Conservation (phyloP, 2,113 vertebrate genomes). For the Aptenodytes patagonicus region DNA sequence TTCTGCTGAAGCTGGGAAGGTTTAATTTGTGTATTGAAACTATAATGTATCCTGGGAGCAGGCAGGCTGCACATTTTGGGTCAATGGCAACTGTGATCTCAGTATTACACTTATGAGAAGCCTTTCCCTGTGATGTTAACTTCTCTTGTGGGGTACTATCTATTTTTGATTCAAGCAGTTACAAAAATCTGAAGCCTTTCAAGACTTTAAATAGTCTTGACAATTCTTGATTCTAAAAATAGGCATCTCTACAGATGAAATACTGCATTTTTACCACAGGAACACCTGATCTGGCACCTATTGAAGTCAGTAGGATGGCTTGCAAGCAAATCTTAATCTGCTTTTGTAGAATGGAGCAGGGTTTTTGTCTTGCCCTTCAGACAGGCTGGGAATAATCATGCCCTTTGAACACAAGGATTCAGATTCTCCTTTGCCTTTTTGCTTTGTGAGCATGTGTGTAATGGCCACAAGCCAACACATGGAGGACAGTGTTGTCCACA, state of each 20-base stretch:
- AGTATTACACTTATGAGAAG: not conserved
- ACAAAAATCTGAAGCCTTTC: not conserved
- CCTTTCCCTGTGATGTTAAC: not conserved
- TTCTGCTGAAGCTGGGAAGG: not conserved
- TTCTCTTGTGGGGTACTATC: not conserved
- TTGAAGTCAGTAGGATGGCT: not conserved
- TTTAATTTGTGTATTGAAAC: not conserved
- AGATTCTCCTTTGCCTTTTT: not conserved
- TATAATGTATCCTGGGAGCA: not conserved
- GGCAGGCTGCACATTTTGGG: not conserved
- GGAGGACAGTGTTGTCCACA: no score
- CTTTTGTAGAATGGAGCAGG: not conserved
- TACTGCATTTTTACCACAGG: not conserved
- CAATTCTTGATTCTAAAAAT: not conserved
- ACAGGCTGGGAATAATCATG: not conserved
- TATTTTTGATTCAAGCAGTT: not conserved
- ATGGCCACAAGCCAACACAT: not conserved
- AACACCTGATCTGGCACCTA: not conserved
- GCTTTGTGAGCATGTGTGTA: not conserved
- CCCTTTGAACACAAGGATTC: not conserved
- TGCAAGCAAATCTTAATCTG: not conserved
- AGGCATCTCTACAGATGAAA: not conserved
- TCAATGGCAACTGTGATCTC: not conserved
- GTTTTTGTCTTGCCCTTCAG: not conserved
- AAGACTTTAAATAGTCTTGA: not conserved